Evolutionary conservation across 2,113 vertebrate genomes (phyloP), one percentile per base, ranked within the genome.

Genomic region (Merops nubicus): DNA sequence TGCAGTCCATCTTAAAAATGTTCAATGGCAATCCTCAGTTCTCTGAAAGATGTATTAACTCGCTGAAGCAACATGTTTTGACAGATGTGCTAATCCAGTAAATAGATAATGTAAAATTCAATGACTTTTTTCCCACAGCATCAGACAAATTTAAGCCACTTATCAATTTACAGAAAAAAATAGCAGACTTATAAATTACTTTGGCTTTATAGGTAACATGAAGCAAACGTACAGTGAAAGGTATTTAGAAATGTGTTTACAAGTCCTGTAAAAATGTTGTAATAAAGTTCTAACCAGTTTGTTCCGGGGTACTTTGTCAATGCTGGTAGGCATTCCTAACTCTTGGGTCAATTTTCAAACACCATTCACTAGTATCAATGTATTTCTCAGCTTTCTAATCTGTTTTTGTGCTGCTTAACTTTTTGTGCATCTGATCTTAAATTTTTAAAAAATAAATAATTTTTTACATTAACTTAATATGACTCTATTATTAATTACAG

Each of bases 81-180:
- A 29, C 78, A 93, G 90, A 85, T 68, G 54, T 88, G 54, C 34
- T 94, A 67, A 92, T 87, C 74, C 85, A 89, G 89, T 93, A 97
- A 95, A 92, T 65, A 91, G 85, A 91, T 40, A 94, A 85, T 45
- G 88, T 88, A 95, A 95, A 95, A 93, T 85, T 87, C 53, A 88
- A 82, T 88, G 65, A 62, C 57, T 93, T 91, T 83, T 83, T 95
- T 43, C 48, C 38, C 54, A 84, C 34, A 87, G 22, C 68, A 40
- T 84, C 64, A 91, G 45, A 72, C 38, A 89, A 95, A 91, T 92
- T 91, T 93, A 92, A 95, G 47, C 60, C 43, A 77, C 47, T 95
- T 34, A 38, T 74, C 76, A 93, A 63, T 91, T 93, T 91, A 62
- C 26, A 2, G 64, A 92, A 50, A 92, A 50, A 89, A 93, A 72